Evolutionary conservation across 1,140 invertebrate species (phyloP).

Genomic region (Euura lappo): DNA sequence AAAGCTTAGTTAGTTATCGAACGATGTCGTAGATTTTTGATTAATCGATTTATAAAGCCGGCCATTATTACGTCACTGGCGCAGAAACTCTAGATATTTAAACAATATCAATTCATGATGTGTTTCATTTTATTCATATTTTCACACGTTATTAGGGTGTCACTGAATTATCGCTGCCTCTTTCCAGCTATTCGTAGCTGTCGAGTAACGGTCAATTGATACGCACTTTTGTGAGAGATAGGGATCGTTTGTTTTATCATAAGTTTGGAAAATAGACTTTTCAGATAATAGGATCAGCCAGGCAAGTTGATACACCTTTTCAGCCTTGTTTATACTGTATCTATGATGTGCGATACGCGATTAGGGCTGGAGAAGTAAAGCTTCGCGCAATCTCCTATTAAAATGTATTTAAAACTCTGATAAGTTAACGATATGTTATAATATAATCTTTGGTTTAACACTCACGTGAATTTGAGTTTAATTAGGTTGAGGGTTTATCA

Average conservation of each 20-base stretch:
- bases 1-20: slow-evolving; percentile 12
- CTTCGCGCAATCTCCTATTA: neutral
- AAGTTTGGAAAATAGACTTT: slow-evolving; percentile 1
- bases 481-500: neutral
- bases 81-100: too few species aligned
- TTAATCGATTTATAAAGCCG: slow-evolving; percentile 13
- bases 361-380: neutral
- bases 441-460: neutral
- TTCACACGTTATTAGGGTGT: neutral
- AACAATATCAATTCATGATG: neutral
- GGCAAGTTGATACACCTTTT: neutral
- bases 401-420: neutral
- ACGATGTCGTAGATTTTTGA: slow-evolving; percentile 15
- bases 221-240: neutral
- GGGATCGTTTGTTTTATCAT: neutral
- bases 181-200: neutral
- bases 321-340: neutral
- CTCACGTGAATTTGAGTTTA: neutral
- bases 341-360: neutral
- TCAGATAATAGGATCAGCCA: neutral
- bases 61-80: slow-evolving; percentile 7
- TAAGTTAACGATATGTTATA: neutral
- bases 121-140: neutral
- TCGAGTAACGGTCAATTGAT: neutral
- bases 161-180: neutral